Conservation (phyloP, 2,113 vertebrate genomes). For the Lanius ludovicianus region DNA sequence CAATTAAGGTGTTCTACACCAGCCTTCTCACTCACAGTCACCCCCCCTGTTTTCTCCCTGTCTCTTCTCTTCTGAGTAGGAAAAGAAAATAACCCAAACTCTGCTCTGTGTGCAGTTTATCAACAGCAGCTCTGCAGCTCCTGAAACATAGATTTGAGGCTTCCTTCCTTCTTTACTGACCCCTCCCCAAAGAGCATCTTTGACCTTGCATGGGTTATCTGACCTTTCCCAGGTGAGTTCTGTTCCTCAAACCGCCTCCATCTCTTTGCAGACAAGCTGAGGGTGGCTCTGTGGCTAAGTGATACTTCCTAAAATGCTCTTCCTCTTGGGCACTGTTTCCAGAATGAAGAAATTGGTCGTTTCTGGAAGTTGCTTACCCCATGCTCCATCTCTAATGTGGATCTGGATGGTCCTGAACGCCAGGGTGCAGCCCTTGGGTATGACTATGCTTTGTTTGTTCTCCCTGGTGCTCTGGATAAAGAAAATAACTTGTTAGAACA, state of each 20-base stretch:
- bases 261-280: not conserved
- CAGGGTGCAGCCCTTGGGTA: slow-evolving; percentile 70
- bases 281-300: rapidly evolving
- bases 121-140: not conserved
- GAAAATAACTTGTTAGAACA: too few species aligned
- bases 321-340: rapidly evolving
- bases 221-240: not conserved
- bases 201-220: rapidly evolving
- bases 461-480: slow-evolving; percentile 8
- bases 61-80: not conserved
- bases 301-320: not conserved
- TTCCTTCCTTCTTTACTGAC: not conserved
- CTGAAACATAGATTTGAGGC: not conserved
- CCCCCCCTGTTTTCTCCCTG: not conserved
- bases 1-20: not conserved
- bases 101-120: not conserved
- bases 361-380: slow-evolving; percentile 48
- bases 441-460: slow-evolving; percentile 29
- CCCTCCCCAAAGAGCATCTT: rapidly evolving
- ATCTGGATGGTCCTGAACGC: slow-evolving; percentile 62
- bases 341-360: rapidly evolving
- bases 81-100: not conserved
- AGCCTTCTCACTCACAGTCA: not conserved
- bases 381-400: not conserved
- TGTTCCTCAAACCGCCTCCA: rapidly evolving